Percentiles rank a stretch among this genome's conserved stretches.
phyloP scores from a whole-genome alignment of 2,797 vertebrate genomes.

The Cirrhinus molitorella region DNA sequence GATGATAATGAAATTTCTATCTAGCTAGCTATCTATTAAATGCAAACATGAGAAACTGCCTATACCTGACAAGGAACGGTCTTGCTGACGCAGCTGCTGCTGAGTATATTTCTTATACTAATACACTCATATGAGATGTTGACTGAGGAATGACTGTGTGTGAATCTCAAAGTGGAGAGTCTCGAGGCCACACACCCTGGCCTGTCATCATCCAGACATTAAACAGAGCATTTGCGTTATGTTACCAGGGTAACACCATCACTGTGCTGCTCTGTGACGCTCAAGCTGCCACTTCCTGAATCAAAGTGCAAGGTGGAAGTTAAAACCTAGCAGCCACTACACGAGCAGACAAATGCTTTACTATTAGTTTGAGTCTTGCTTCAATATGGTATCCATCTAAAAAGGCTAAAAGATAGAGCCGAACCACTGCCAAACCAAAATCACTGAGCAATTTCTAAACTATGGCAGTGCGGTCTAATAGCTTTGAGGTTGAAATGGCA shows the following conservation, averaged over 20 bases:
- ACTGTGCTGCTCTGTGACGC: slow-evolving; percentile 44
- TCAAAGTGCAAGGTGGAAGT: slow-evolving; percentile 46
- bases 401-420: not conserved
- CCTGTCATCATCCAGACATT: slow-evolving; percentile 13
- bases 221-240: slow-evolving; percentile 44
- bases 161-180: slow-evolving; percentile 9
- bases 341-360: slow-evolving; percentile 26
- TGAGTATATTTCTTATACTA: not conserved
- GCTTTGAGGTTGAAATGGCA: not conserved
- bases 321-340: slow-evolving; percentile 34
- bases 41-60: not conserved
- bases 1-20: not conserved
- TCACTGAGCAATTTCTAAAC: not conserved
- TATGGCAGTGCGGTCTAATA: not conserved
- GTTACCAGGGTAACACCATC: slow-evolving; percentile 51
- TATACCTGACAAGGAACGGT: not conserved
- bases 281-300: slow-evolving; percentile 52
- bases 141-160: not conserved
- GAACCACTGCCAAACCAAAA: not conserved
- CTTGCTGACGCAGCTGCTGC: not conserved
- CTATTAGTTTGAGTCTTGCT: not conserved
- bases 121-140: not conserved
- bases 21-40: not conserved
- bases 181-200: slow-evolving; percentile 7
- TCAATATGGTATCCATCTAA: not conserved